These are phyloP conservation scores for Epinotia bilunana DNA, from an alignment of 2,888 invertebrate genomes.

Conservation along the genomic window DNA sequence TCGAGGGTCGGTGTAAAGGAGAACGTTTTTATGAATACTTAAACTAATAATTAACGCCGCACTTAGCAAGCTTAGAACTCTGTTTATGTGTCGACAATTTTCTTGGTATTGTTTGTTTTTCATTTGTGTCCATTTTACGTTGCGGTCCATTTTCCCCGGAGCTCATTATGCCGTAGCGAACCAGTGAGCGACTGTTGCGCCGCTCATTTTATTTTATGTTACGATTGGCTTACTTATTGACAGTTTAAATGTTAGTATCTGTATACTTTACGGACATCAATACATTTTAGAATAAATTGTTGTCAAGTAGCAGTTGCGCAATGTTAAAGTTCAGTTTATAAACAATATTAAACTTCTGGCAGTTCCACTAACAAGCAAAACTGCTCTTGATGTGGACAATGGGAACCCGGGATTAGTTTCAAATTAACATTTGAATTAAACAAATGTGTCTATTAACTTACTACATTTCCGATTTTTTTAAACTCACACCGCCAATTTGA, in stretches of 20 bases:
- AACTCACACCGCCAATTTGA: too few relatives aligned
- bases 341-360: not conserved
- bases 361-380: not conserved
- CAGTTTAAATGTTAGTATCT: not conserved
- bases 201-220: conserved; percentile 62
- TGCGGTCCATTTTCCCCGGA: conserved; percentile 64
- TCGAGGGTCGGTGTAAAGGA: conserved; percentile 50
- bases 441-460: not conserved
- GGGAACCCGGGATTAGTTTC: not conserved
- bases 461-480: not conserved
- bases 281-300: not conserved
- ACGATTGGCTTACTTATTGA: conserved; percentile 56
- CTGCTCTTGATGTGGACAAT: not conserved
- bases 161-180: conserved; percentile 68
- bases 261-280: not conserved
- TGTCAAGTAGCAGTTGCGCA: not conserved
- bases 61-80: conserved; percentile 71
- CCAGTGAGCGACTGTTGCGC: conserved; percentile 60
- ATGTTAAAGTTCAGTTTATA: not conserved
- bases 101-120: conserved; percentile 71
- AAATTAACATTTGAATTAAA: not conserved
- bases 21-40: conserved; percentile 72
- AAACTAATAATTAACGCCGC: conserved; percentile 77
- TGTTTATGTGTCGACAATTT: conserved; percentile 70
- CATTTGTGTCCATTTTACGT: conserved; percentile 57